These are phyloP conservation scores for Nomada ruficornis DNA, from an alignment of 2,888 invertebrate genomes.

Conservation along the genomic window DNA sequence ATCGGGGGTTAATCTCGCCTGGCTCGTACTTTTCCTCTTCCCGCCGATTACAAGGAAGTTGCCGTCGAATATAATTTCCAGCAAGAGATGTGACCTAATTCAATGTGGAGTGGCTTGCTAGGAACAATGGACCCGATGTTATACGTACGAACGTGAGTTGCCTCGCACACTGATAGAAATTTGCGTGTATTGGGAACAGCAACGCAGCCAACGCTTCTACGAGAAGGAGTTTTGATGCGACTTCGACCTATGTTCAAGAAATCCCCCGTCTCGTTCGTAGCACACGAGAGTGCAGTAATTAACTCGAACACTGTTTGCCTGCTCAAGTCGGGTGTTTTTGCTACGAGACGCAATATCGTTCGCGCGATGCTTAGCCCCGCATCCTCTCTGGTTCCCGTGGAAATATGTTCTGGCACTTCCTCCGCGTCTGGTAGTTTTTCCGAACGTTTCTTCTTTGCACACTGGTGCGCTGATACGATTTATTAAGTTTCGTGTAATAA, in stretches of 20 bases:
- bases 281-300: slow-evolving; percentile 53
- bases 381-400: neutral
- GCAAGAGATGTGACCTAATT: slow-evolving; percentile 63
- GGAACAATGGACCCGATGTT: slow-evolving; percentile 61
- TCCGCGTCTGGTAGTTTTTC: too few relatives aligned
- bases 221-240: slow-evolving; percentile 58
- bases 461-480: neutral
- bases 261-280: slow-evolving; percentile 11
- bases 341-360: slow-evolving; percentile 5
- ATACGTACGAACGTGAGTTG: slow-evolving; percentile 11
- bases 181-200: neutral
- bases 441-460: neutral
- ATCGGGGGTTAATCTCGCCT: slow-evolving; percentile 30
- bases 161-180: neutral
- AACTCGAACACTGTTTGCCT: slow-evolving; percentile 22
- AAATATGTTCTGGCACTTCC: too few relatives aligned
- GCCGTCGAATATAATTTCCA: slow-evolving; percentile 71
- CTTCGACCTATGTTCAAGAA: slow-evolving; percentile 47
- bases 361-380: neutral
- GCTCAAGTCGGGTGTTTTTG: slow-evolving; percentile 27
- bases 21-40: slow-evolving; percentile 45
- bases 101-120: slow-evolving; percentile 57
- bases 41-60: slow-evolving; percentile 48
- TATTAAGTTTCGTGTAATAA: neutral
- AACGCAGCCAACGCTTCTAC: slow-evolving; percentile 4